Conservation (phyloP, 2,113 vertebrate genomes). For the Phrynocephalus versicolor region DNA sequence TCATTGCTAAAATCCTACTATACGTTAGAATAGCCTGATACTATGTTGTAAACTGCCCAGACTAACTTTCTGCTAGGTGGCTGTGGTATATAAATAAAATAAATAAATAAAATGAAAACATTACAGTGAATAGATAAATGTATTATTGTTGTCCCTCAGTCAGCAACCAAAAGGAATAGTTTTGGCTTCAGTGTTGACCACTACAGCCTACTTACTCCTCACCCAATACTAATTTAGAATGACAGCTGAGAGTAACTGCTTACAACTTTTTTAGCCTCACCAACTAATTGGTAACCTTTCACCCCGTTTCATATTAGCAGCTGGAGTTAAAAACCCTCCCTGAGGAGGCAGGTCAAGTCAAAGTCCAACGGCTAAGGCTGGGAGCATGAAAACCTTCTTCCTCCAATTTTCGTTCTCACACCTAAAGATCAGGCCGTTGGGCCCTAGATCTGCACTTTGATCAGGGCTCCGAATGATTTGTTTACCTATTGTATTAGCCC, state of each 20-base stretch:
- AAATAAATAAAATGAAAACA: no score
- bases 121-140: rapidly evolving
- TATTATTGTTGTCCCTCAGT: not conserved
- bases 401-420: constrained; percentile 72
- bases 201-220: constrained; percentile 75
- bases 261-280: constrained; percentile 85
- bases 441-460: constrained; percentile 56
- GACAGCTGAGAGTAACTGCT: constrained; percentile 83
- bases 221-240: constrained; percentile 81
- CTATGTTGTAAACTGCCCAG: no score
- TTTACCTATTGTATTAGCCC: constrained; percentile 68
- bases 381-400: constrained; percentile 70
- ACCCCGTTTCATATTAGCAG: constrained; percentile 78
- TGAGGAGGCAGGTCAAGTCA: constrained; percentile 69
- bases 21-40: not conserved
- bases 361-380: constrained; percentile 68
- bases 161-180: constrained; percentile 45
- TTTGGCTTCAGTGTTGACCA: constrained; percentile 41
- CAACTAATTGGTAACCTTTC: constrained; percentile 91
- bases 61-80: no score
- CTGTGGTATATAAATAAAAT: no score
- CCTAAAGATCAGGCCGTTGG: constrained; percentile 67
- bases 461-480: constrained; percentile 55
- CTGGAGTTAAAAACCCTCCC: constrained; percentile 60
- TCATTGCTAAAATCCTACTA: rapidly evolving